Base-by-base conservation (phyloP, 1,140 invertebrate species). In the Drosophila takahashii region DNA sequence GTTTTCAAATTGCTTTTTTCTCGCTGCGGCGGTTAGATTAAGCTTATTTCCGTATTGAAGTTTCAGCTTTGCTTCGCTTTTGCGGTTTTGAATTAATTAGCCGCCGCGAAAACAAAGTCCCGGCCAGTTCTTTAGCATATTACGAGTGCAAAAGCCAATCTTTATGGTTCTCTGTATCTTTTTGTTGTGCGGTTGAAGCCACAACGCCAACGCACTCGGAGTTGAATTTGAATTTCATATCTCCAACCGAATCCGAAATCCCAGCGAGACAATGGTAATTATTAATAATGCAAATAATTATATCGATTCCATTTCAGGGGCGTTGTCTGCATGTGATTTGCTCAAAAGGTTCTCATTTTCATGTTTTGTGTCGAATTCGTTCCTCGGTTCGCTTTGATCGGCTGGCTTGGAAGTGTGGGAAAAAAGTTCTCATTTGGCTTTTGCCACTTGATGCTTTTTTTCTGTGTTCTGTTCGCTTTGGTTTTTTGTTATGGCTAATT, bases 221-320 rank as follows among this genome's bases (percentile, higher is more conserved):
- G 2, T 7, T 18, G 41, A 76, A 76, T 67, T 48, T 62, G 59
- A 75, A 57, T 77, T 80, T 80, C 54, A 61, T 71, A 71, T 57
- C 42, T 54, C 51, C 7, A 18, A 45, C 29, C 52, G 45, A 64
- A 27, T 52, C 48, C 53, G 53, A 41, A 76, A 69, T 54, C 59
- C 32, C 47, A 84, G 47, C 80, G 45, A 74, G 71, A 89, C 84
- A 87, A 89, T 89, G 76, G 79, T 87, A 89, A 87, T 87, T 87
- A 87, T 87, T 89, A 87, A 84, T 87, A 87, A 89, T 87, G 83
- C 83, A 87, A 87, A 87, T 87, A 87, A 87, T 87, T 87, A 87
- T 87, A 87, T 87, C 79, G 83, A 89, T 87, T 87, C 78, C 76
- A 84, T 77, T 75, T 86, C 84, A 77, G 79, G 83, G 83, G 83